Conservation (phyloP, 2,797 vertebrate genomes). For the Parauchenoglanis ngamensis region DNA sequence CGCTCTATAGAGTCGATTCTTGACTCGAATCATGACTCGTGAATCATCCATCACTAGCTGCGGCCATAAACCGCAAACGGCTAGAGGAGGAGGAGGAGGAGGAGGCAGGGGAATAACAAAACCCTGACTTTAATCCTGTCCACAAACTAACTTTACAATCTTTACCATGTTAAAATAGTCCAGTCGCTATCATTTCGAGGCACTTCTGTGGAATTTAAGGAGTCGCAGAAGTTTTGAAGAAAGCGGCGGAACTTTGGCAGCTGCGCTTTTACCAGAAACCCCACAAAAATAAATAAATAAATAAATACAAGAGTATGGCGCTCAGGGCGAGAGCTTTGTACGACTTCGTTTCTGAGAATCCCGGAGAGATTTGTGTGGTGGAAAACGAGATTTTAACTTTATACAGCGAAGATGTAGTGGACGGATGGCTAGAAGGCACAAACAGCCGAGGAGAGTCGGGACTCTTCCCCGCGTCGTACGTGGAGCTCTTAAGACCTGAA, state of each 20-base stretch:
- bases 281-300: neutral
- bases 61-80: constrained; percentile 66
- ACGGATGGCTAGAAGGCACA: constrained; percentile 92
- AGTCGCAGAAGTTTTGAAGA: neutral
- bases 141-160: neutral
- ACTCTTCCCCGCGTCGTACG: constrained; percentile 94
- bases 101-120: constrained; percentile 59
- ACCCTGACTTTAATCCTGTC: constrained; percentile 40
- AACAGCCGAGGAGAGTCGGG: constrained; percentile 90
- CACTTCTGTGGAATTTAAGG: neutral
- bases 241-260: neutral
- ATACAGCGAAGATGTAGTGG: constrained; percentile 89
- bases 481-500: constrained; percentile 80
- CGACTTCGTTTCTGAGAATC: constrained; percentile 91
- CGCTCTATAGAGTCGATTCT: neutral
- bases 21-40: neutral
- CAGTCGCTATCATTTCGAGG: neutral
- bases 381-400: constrained; percentile 90
- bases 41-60: constrained; percentile 15
- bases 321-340: constrained; percentile 88
- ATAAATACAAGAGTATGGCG: constrained; percentile 74
- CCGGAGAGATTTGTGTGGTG: constrained; percentile 88
- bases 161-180: constrained; percentile 9
- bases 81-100: constrained; percentile 43
- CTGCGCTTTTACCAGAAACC: constrained; percentile 2